Percentiles rank a stretch among this genome's conserved stretches.
Evolutionary conservation across 2,113 vertebrate species (phyloP).

Genomic region (Mastomys natalensis): DNA sequence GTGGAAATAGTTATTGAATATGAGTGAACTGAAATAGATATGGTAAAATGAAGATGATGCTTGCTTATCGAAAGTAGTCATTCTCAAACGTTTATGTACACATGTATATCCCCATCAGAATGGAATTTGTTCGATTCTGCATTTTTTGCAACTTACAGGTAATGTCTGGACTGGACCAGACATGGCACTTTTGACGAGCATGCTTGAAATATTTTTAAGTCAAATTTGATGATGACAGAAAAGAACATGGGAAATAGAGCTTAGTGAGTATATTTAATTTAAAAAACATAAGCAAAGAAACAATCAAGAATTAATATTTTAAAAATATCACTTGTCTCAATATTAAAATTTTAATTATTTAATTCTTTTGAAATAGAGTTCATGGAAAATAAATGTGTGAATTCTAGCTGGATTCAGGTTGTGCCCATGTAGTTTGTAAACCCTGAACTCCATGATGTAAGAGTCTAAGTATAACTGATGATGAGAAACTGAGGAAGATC

Average conservation of each 20-base stretch:
- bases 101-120: conserved; percentile 18
- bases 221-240: background rate
- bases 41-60: conserved; percentile 29
- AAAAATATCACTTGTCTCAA: background rate
- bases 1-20: background rate
- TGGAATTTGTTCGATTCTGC: conserved; percentile 41
- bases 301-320: background rate
- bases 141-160: conserved; percentile 46
- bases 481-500: background rate
- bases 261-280: background rate
- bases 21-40: background rate
- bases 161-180: background rate
- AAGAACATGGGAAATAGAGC: background rate
- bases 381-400: background rate
- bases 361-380: conserved; percentile 13
- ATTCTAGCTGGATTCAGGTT: background rate
- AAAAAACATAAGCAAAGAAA: background rate
- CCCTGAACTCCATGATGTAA: background rate
- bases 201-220: conserved; percentile 40
- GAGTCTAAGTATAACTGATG: background rate
- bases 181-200: conserved; percentile 28
- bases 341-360: conserved; percentile 39
- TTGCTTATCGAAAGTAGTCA: background rate
- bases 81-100: conserved; percentile 48
- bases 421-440: background rate